Conservation (phyloP, 2,797 vertebrate genomes). For the Syngnathus acus region DNA sequence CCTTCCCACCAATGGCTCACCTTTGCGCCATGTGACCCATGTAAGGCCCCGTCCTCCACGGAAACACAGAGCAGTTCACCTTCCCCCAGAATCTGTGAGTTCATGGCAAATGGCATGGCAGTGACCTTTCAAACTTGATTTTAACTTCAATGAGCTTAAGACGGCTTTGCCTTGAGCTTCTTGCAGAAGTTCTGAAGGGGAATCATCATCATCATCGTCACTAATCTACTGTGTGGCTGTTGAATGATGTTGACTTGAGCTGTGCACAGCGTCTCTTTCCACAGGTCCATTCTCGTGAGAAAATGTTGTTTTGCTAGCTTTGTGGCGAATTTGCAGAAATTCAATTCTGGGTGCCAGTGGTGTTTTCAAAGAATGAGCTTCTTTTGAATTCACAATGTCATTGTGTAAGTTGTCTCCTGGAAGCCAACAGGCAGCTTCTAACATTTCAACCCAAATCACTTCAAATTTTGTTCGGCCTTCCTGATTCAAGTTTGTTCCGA, state of each 20-base stretch:
- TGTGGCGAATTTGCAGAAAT: constrained; percentile 37
- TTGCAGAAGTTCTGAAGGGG: neutral
- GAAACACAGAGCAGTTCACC: constrained; percentile 67
- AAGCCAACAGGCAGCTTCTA: constrained; percentile 29
- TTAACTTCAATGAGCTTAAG: neutral
- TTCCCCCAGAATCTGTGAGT: constrained; percentile 68
- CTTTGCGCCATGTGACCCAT: constrained; percentile 81
- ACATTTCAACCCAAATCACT: constrained; percentile 36
- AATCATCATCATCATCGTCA: neutral
- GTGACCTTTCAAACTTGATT: constrained; percentile 10
- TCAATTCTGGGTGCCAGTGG: constrained; percentile 32
- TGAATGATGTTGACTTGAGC: neutral
- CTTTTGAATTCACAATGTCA: constrained; percentile 39
- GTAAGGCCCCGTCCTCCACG: constrained; percentile 80
- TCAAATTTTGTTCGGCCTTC: constrained; percentile 32
- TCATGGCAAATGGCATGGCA: neutral
- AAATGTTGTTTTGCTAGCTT: constrained; percentile 7
- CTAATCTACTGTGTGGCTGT: neutral
- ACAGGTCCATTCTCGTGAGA: neutral
- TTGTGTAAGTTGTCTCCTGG: constrained; percentile 33
- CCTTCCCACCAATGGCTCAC: constrained; percentile 83
- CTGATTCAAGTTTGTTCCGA: constrained; percentile 31
- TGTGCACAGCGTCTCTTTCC: neutral
- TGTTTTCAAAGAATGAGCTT: constrained; percentile 47
- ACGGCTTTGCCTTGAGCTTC: neutral